Conservation (phyloP, 2,113 vertebrate species). For the Eublepharis macularius region DNA sequence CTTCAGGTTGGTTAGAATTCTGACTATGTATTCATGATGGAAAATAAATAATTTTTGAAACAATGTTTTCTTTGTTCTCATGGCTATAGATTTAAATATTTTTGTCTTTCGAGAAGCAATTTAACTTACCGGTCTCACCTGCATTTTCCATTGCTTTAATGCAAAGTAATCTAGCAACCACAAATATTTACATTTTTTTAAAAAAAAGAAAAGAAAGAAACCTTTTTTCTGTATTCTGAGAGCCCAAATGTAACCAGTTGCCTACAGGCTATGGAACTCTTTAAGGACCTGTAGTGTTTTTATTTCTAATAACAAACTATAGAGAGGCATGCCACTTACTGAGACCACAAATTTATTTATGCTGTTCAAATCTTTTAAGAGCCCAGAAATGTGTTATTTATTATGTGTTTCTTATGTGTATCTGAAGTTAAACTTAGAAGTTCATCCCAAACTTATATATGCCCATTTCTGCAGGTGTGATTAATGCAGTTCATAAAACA, state of each 20-base stretch:
- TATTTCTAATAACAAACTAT: constrained; percentile 40
- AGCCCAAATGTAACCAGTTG: constrained; percentile 71
- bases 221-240: constrained; percentile 68
- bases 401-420: constrained; percentile 47
- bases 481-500: constrained; percentile 13
- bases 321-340: constrained; percentile 65
- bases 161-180: constrained; percentile 62
- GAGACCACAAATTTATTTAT: constrained; percentile 65
- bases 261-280: constrained; percentile 50
- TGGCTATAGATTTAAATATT: constrained; percentile 56
- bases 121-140: constrained; percentile 58
- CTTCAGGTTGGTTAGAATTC: constrained; percentile 21
- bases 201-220: constrained; percentile 62
- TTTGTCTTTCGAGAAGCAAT: constrained; percentile 67
- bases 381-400: constrained; percentile 60
- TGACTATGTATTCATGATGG: constrained; percentile 38
- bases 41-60: constrained; percentile 57
- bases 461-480: constrained; percentile 9
- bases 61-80: constrained; percentile 42
- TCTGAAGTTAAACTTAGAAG: constrained; percentile 56
- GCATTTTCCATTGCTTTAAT: constrained; percentile 68
- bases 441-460: constrained; percentile 21
- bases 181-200: constrained; percentile 68
- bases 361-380: constrained; percentile 67
- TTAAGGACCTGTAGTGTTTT: constrained; percentile 45